Evolutionary conservation across 2,888 invertebrate species (phyloP).

Genomic region (Calameuta filiformis): DNA sequence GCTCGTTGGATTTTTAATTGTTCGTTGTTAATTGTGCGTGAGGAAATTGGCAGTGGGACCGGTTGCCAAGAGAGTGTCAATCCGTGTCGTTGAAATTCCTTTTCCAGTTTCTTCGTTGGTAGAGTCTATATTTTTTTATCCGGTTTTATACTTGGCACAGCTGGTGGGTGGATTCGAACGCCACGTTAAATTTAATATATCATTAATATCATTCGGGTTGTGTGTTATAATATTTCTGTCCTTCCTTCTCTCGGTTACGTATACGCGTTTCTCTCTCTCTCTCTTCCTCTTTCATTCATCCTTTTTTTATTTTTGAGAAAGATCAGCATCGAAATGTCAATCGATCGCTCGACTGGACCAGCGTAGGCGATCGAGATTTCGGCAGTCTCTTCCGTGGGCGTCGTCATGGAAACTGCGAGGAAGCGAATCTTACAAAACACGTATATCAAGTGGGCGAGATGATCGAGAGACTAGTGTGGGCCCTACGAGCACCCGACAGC

Average conservation of each 20-base stretch:
- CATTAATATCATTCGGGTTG: not conserved
- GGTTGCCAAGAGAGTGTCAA: not conserved
- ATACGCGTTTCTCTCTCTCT: conserved; percentile 6
- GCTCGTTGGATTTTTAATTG: not conserved
- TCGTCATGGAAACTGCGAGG: not conserved
- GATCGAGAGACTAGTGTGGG: not conserved
- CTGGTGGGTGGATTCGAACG: not conserved
- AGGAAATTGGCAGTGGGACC: not conserved
- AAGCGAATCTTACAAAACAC: not conserved
- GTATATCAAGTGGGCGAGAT: not conserved
- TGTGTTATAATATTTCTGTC: not conserved
- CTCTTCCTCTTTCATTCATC: conserved; percentile 15
- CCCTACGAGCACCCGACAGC: not conserved
- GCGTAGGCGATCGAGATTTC: not conserved
- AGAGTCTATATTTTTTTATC: not conserved
- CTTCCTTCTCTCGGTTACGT: conserved; percentile 9
- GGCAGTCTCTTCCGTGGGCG: not conserved
- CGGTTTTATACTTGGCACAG: not conserved
- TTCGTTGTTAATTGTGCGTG: not conserved
- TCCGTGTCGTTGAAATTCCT: not conserved
- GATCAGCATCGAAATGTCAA: not conserved
- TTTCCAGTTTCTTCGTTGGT: not conserved
- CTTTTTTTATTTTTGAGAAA: conserved; percentile 6
- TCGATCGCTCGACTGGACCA: conserved; percentile 8
- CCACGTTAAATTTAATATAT: not conserved